Base-by-base conservation (phyloP, 2,113 vertebrate genomes). In the Reinhardtius hippoglossoides region DNA sequence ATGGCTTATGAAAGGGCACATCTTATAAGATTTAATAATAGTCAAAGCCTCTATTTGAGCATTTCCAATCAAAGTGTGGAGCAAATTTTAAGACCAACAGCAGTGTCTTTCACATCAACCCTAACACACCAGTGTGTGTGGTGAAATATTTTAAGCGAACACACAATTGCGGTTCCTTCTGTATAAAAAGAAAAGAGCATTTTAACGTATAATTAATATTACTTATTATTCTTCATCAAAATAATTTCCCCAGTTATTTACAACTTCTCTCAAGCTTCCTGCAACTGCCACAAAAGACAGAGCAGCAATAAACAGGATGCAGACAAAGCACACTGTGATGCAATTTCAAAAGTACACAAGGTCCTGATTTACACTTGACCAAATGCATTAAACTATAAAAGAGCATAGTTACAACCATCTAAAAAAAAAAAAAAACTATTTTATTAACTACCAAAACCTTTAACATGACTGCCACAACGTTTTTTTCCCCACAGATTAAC, bases 291-390 rank as follows among this genome's bases (percentile, higher is more conserved):
- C 26, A 14, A 60, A 76, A 82, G 68, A 65, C 76, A 74, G 61
- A 73, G 20, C 56, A 82, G 76, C 72, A 59, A 89, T 82, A 87
- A 89, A 91, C 82, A 90, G 88, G 90, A 91, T 85, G 73, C 69
- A 85, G 74, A 83, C 81, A 79, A 81, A 78, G 67, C 67, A 73
- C 81, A 76, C 56, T 85, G 60, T 78, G 78, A 78, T 74, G 79
- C 76, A 86, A 75, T 77, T 80, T 83, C 60, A 85, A 56, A 87
- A 82, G 66, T 44, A 67, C 44, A 65, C 52, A 68, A 61, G 63
- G 56, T 79, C 67, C 40, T 57, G 1, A 74, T 59, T 79, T 80
- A 82, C 58, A 83, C 78, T 83, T 84, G 73, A 88, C 82, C 83
- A 87, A 63, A 5, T 64, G 37, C 54, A 77, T 40, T n/a, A 42